These are phyloP conservation scores for Pedicia rivosa DNA, from an alignment of 2,888 invertebrate species.

Conservation along the genomic window DNA sequence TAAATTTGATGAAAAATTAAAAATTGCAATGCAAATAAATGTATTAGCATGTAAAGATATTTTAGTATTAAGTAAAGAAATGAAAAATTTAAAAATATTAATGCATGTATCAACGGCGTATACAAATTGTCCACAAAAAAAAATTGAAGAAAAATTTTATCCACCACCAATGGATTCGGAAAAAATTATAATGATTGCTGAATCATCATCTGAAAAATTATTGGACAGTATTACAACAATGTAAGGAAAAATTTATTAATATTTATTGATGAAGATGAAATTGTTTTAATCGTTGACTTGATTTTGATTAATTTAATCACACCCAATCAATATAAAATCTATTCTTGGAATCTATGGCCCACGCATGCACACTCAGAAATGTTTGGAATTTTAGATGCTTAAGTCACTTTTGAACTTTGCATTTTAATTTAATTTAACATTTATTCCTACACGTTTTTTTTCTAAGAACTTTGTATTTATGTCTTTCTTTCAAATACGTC, in stretches of 20 bases:
- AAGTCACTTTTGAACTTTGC: too few species aligned
- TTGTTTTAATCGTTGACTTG: too few species aligned
- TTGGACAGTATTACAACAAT: conserved; percentile 36
- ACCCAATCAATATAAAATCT: too few species aligned
- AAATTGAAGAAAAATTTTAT: conserved; percentile 39
- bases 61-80: conserved; percentile 45
- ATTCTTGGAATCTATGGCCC: too few species aligned
- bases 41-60: conserved; percentile 50
- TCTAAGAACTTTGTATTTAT: neutral
- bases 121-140: conserved; percentile 33
- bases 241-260: too few species aligned
- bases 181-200: conserved; percentile 34
- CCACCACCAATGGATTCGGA: conserved; percentile 34
- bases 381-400: too few species aligned
- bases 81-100: conserved; percentile 33
- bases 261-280: too few species aligned
- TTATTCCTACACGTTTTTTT: neutral
- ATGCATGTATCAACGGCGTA: conserved; percentile 44
- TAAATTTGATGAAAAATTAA: conserved; percentile 57
- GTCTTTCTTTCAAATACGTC: neutral
- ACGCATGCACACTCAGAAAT: too few species aligned
- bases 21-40: conserved; percentile 56
- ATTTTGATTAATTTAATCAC: too few species aligned
- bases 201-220: conserved; percentile 34
- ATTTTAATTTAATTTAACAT: too few species aligned